phyloP scores from a whole-genome alignment of 2,113 vertebrate genomes.

The Clinocottus analis region DNA sequence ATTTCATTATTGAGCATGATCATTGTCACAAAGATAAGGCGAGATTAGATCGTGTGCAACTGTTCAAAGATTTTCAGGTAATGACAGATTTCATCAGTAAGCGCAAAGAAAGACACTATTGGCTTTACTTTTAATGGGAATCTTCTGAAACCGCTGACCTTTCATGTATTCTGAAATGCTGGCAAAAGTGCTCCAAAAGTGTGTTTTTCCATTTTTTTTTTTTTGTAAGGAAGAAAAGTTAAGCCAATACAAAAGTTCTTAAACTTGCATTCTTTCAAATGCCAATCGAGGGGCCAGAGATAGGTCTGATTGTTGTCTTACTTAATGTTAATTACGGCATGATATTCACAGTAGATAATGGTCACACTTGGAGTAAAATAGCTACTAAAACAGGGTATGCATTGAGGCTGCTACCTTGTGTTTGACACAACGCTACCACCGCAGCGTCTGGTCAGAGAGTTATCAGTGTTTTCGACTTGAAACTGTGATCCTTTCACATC shows the following conservation, averaged over 20 bases:
- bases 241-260: too few relatives aligned
- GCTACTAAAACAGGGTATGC: too few relatives aligned
- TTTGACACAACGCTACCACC: too few relatives aligned
- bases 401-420: too few relatives aligned
- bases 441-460: too few relatives aligned
- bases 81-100: neutral
- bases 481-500: too few relatives aligned
- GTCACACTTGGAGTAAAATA: too few relatives aligned
- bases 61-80: neutral
- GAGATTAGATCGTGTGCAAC: neutral
- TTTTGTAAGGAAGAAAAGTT: too few relatives aligned
- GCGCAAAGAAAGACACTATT: neutral
- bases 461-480: too few relatives aligned
- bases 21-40: neutral
- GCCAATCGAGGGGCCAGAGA: too few relatives aligned
- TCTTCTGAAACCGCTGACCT: neutral
- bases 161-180: neutral
- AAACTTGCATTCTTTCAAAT: too few relatives aligned
- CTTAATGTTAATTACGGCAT: neutral
- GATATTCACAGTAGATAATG: neutral
- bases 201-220: too few relatives aligned
- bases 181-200: neutral
- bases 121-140: neutral
- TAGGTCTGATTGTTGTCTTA: neutral
- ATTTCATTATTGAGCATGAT: neutral